Base-by-base conservation (phyloP, 1,140 invertebrate species). In the Coptotermes formosanus region DNA sequence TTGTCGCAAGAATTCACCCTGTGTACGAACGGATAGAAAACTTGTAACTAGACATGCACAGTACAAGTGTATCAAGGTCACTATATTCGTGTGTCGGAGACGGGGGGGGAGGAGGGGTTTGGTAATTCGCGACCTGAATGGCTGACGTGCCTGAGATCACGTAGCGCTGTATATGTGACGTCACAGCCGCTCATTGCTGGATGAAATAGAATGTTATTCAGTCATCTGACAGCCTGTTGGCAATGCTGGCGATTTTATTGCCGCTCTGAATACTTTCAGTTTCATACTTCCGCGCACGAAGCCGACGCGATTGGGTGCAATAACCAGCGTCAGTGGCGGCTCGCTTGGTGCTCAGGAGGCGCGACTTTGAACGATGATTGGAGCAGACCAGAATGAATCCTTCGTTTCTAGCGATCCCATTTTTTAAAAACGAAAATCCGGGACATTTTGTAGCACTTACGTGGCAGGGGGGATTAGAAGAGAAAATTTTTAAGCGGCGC, bases 71-170 rank as follows among this genome's bases (percentile, higher is more conserved):
- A 83, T 83, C 82, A 83, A 83, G 82, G 82, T 25, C 82, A 30
- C n/a, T 12, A 30, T 16, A 30, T 6, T 25, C 64, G 9, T 12
- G 59, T 64, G 25, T 55, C 14, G 0, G 14, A 16, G 19, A 19
- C 38, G 23, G 82, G 12, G 38, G 82, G 23, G 21, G 82, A 19
- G 9, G 23, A 43, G 30, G 82, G 38, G 38, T 25, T 6, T 21
- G 82, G 38, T 38, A 83, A 83, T 83, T 83, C 45, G 82, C 82
- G 45, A 83, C 45, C 44, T 83, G 32, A 43, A 43, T 43, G 82
- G 82, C 43, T 11, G 11, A 83, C 82, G 21, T 83, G 82, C 45
- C 82, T 12, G 82, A 38, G 82, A 83, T 43, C 82, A 83, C 82
- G 82, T 83, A 83, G 82, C 82, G 2, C 82, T 25, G 82, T 12